Conservation (phyloP, 2,113 vertebrate species). For the Papio anubis region DNA sequence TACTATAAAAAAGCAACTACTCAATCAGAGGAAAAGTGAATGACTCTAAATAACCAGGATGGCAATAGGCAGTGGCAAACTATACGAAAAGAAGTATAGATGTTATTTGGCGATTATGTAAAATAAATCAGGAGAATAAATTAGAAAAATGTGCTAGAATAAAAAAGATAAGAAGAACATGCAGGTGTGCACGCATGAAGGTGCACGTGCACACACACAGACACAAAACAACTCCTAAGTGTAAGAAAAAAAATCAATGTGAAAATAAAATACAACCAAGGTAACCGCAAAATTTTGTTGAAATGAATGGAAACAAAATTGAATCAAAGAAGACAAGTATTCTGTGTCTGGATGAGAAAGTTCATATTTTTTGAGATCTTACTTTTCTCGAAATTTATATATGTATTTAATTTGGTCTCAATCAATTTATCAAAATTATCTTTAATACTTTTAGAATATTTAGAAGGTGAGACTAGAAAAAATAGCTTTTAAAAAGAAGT, state of each 20-base stretch:
- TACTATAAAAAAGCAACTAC: background rate
- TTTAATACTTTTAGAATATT: background rate
- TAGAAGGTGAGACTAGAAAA: background rate
- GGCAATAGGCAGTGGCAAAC: background rate
- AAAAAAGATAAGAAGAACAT: background rate
- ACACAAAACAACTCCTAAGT: background rate
- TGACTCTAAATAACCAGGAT: background rate
- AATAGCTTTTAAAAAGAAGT: background rate
- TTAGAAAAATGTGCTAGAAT: background rate
- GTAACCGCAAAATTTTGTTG: background rate
- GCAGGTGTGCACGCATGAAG: background rate
- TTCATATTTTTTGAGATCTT: background rate
- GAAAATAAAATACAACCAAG: constrained; percentile 1
- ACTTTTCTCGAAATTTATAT: background rate
- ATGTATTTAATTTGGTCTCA: background rate
- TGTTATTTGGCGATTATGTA: background rate
- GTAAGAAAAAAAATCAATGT: background rate
- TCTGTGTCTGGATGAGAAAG: background rate
- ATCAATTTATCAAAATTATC: background rate
- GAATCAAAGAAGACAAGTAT: background rate
- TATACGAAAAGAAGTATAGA: background rate
- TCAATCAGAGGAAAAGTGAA: background rate
- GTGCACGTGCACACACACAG: background rate
- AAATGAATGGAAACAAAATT: background rate
- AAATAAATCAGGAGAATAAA: background rate